phyloP scores from a whole-genome alignment of 1,140 invertebrate genomes.

The Thaumatotibia leucotreta region DNA sequence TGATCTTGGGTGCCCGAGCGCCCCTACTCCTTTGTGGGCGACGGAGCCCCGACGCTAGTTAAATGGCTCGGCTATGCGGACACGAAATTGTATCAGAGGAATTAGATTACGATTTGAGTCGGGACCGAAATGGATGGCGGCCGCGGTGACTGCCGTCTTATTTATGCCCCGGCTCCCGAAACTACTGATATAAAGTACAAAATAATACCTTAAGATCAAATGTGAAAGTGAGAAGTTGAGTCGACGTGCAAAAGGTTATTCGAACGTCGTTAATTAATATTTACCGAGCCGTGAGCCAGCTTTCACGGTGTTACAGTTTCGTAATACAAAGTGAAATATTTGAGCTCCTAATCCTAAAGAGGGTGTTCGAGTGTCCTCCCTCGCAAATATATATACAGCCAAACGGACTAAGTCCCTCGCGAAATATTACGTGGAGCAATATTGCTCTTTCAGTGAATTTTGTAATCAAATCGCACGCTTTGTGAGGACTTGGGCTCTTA shows the following conservation, averaged over 20 bases:
- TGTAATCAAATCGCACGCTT: neutral
- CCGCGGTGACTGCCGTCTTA: neutral
- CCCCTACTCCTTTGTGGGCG: neutral
- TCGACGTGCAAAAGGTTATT: neutral
- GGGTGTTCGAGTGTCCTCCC: conserved; percentile 2
- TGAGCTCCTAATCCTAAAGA: conserved; percentile 10
- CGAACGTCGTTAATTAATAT: conserved; percentile 1
- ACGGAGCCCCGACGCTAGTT: neutral
- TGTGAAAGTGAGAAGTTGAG: neutral
- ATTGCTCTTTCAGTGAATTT: neutral
- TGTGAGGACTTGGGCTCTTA: neutral
- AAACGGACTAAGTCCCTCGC: conserved; percentile 3
- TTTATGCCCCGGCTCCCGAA: neutral
- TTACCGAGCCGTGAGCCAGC: neutral
- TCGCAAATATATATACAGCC: conserved; percentile 1
- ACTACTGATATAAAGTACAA: neutral
- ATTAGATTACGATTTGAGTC: conserved; percentile 3
- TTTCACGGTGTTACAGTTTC: conserved; percentile 11
- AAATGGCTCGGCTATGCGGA: conserved; percentile 3
- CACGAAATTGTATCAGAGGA: conserved; percentile 7
- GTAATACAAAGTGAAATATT: conserved; percentile 11
- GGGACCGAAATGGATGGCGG: neutral
- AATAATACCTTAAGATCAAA: neutral
- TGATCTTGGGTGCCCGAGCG: neutral
- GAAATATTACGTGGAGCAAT: neutral